These are phyloP conservation scores for Eonycteris spelaea DNA, from an alignment of 2,113 vertebrate species.

Conservation along the genomic window DNA sequence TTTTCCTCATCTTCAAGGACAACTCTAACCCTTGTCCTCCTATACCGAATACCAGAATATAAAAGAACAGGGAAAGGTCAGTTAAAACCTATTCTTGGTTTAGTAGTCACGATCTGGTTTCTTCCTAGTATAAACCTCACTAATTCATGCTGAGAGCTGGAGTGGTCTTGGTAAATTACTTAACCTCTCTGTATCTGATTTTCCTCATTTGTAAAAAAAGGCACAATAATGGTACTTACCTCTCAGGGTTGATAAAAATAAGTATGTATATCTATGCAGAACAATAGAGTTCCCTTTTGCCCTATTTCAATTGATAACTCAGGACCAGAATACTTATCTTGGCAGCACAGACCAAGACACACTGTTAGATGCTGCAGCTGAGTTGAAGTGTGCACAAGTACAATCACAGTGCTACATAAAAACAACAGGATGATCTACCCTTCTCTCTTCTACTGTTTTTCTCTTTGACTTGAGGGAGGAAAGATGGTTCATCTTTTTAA, in stretches of 20 bases:
- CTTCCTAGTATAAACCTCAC: not conserved
- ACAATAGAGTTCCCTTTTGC: not conserved
- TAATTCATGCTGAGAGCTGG: not conserved
- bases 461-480: not conserved
- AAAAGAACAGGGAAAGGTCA: not conserved
- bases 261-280: not conserved
- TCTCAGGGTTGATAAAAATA: not conserved
- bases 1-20: not conserved
- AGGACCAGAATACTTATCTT: not conserved
- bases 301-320: not conserved
- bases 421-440: too few relatives aligned
- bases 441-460: not conserved
- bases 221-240: not conserved
- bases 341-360: not conserved
- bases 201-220: not conserved
- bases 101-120: not conserved
- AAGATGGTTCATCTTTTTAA: conserved; percentile 25
- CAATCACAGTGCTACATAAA: not conserved
- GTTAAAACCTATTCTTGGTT: not conserved
- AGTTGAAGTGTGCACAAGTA: not conserved
- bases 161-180: not conserved
- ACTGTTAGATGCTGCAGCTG: rapidly evolving
- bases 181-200: not conserved
- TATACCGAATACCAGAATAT: not conserved
- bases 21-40: not conserved